Conservation (phyloP, 2,113 vertebrate genomes). For the Sander lucioperca region DNA sequence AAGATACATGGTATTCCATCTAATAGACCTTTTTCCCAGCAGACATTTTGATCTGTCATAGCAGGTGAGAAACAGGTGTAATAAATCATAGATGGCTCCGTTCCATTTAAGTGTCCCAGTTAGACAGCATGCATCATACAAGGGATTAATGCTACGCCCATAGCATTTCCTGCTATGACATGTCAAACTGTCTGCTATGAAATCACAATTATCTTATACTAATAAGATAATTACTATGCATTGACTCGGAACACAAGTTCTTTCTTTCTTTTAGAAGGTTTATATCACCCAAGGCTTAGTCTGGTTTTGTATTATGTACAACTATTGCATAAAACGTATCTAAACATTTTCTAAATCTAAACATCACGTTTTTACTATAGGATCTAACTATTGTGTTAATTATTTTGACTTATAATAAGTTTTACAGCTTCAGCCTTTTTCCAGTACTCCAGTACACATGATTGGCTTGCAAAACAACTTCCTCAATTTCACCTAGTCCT, state of each 20-base stretch:
- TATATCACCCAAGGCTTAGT: neutral
- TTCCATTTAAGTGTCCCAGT: too few relatives aligned
- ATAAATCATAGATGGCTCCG: neutral
- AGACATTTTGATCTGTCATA: neutral
- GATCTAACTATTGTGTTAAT: neutral
- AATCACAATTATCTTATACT: neutral
- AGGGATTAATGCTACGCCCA: neutral
- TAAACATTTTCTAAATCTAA: too few relatives aligned
- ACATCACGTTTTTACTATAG: neutral
- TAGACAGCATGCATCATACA: neutral
- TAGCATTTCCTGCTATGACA: neutral
- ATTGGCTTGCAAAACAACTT: constrained; percentile 15
- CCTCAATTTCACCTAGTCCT: neutral
- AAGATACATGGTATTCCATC: neutral
- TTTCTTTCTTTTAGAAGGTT: neutral
- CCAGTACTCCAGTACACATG: neutral
- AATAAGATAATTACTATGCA: neutral
- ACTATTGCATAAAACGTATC: neutral
- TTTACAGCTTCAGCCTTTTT: neutral
- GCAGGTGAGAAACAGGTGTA: neutral
- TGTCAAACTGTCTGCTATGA: neutral
- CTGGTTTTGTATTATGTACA: neutral
- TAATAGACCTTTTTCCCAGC: neutral
- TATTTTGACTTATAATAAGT: neutral
- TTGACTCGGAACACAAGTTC: neutral